Base-by-base conservation (phyloP, 1,140 invertebrate species). In the Holcopasites calliopsidis region DNA sequence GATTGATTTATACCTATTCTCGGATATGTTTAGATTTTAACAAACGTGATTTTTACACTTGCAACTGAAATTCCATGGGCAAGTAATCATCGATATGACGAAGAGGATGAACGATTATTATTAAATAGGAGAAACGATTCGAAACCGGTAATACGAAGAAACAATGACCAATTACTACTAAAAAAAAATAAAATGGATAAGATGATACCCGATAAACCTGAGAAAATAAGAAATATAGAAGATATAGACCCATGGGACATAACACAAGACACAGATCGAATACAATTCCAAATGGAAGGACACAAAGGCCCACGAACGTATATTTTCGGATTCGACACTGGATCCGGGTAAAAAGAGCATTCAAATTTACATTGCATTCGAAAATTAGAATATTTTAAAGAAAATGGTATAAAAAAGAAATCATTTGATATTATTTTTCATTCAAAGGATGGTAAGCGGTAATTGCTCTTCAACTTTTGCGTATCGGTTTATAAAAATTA, bases 281-380 rank as follows among this genome's bases (percentile, higher is more conserved):
- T 93, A 66, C 91, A 93, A 74, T 93, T 93, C 88, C 93, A 94
- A 86, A 91, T 94, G 52, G 92, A 93, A 78, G 96, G 96, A 44
- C 95, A 96, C 88, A 93, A 95, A 62, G 96, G 96, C 49, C 96
- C 96, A 2, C 93, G 96, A 80, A 96, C 95, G 57, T 98, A 97
- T 88, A 95, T 96, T 88, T 97, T 97, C 90, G 96, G 96, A 75
- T 97, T 94, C 88, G 96, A 97, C 86, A 97, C 96, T 40, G 97
- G 96, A 77, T 94, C 95, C 90, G 96, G 96, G 96, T 97, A 92
- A 94, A 90, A 49, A 50, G 11, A 16, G 8, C 26, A 55, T 2
- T 44, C 44, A 21, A 23, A 44, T 55, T 33, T 65, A 62, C 28
- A 42, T 44, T 40, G 38, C 10, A 26, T 75, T 8, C 10, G 31